Evolutionary conservation across 2,797 vertebrate species (phyloP).

Genomic region (Emys orbicularis): DNA sequence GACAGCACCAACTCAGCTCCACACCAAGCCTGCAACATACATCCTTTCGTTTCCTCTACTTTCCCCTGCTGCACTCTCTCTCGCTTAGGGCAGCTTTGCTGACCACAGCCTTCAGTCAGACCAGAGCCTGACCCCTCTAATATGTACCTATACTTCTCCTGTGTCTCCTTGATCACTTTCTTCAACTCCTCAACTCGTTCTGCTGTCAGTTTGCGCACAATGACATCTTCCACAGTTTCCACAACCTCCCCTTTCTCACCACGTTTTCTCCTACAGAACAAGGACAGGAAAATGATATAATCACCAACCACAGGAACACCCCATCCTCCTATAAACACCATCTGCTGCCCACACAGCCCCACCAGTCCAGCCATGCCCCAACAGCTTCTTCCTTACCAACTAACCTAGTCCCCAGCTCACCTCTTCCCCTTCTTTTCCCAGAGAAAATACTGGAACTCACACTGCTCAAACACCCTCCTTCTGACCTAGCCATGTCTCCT

Average conservation of each 20-base stretch:
- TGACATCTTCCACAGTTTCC: constrained; percentile 97
- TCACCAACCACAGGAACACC: not conserved
- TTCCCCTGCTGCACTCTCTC: not conserved
- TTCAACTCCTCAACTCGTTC: constrained; percentile 95
- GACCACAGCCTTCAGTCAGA: not conserved
- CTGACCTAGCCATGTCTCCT: not conserved
- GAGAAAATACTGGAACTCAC: not conserved
- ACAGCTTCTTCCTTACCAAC: not conserved
- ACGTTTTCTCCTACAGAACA: constrained; percentile 89
- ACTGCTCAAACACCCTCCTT: not conserved
- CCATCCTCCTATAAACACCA: not conserved
- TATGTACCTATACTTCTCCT: constrained; percentile 93
- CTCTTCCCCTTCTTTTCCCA: not conserved
- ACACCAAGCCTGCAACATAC: not conserved
- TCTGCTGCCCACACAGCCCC: not conserved
- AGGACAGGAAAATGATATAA: not conserved
- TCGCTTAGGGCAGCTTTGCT: not conserved
- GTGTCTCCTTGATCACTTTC: constrained; percentile 94
- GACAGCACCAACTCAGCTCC: constrained; percentile 12
- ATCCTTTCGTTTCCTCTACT: not conserved
- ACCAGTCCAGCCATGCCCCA: not conserved
- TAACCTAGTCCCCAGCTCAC: not conserved
- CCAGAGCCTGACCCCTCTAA: not conserved
- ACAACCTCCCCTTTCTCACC: constrained; percentile 97
- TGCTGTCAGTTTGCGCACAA: constrained; percentile 93